Evolutionary conservation across 2,888 invertebrate species (phyloP), one percentile per base, ranked within the genome.

Genomic region (Eristalinus aeneus): DNA sequence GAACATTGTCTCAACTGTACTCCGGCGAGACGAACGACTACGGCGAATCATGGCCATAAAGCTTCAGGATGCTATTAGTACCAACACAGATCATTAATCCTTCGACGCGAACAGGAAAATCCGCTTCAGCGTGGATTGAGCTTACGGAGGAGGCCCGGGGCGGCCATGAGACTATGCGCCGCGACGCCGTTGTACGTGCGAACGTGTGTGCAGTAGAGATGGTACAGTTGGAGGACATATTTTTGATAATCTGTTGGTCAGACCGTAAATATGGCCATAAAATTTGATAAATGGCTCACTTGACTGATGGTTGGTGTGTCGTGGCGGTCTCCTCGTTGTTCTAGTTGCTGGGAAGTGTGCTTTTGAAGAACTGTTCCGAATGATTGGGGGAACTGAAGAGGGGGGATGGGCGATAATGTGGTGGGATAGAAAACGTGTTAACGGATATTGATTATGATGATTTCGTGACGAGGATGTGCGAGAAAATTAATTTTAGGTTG

Each of bases 221-320:
- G 68, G 22, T 23, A 2, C 22, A 34, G 27, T 20, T 36, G 34
- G 36, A 23, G 31, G 60, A 56, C 36, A 56, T 39, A 6, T 22
- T 60, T 67, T 34, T 27, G 61, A 76, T 76, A 61, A 68, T 63
- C 68, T 39, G n/a, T 22, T 54, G 36, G 22, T 23, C 34, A 77
- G 54, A 27, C 69, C 54, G 34, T 64, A 63, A 69, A 61, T 54
- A 56, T 31, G 54, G 54, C 31, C 69, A 69, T 69, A 53, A 69
- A 77, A 63, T 63, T 69, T 77, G 76, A 77, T 77, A 36, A 63
- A 77, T 77, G n/a, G 63, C 76, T 69, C 54, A 69, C 54, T 77
- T 69, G 69, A 61, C 36, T 61, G 68, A 32, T 27, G 56, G 56
- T 16, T 23, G 23, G 56, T 23, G 10, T 12, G 56, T 23, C 56